Evolutionary conservation across 2,797 vertebrate genomes (phyloP).

Genomic region (Loris lydekkerianus): DNA sequence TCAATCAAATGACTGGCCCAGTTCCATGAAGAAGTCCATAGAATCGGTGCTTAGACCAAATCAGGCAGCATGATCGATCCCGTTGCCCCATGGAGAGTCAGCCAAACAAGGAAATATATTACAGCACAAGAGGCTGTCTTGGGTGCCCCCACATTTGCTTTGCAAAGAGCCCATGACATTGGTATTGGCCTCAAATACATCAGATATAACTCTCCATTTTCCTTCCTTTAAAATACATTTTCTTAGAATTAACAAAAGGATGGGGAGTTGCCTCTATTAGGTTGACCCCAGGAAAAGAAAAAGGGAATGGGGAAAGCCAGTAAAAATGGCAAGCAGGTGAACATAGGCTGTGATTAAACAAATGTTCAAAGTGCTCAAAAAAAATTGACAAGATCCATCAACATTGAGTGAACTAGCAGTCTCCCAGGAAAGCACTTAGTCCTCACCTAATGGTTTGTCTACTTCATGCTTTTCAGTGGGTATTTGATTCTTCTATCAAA

Average conservation of each 20-base stretch:
- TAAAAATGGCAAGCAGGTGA: not conserved
- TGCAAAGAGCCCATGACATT: not conserved
- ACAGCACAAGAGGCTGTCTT: not conserved
- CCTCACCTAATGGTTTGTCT: not conserved
- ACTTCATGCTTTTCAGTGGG: not conserved
- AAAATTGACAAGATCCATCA: not conserved
- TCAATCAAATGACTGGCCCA: slow-evolving; percentile 59
- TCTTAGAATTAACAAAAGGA: not conserved
- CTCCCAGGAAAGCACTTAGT: not conserved
- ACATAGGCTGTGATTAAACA: not conserved
- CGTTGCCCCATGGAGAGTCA: not conserved
- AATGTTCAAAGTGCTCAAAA: not conserved
- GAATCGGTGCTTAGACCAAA: slow-evolving; percentile 48
- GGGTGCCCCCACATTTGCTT: not conserved
- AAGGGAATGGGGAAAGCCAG: not conserved
- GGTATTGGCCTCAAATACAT: not conserved
- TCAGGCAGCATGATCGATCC: not conserved
- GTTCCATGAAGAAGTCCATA: not conserved
- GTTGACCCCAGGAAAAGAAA: not conserved
- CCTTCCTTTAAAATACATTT: not conserved
- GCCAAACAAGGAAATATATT: not conserved
- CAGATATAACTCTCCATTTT: not conserved
- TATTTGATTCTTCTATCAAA: not conserved
- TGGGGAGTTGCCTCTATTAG: not conserved
- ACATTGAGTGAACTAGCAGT: not conserved